Conservation (phyloP, 2,888 invertebrate genomes). For the Clusia tigrina region DNA sequence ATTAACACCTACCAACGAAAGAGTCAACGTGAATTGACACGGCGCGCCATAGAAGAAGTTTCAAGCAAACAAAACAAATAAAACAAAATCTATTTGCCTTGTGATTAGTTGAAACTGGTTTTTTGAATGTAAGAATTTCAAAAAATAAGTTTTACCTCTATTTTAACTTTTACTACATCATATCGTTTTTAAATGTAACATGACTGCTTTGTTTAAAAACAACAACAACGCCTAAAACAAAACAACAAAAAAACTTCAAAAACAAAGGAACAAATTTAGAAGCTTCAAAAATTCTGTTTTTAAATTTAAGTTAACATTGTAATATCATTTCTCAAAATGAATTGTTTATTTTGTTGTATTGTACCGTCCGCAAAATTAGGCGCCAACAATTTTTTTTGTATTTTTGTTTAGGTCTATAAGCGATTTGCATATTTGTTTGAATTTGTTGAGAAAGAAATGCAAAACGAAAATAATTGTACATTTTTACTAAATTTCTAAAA, state of each 20-base stretch:
- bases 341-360: constrained; percentile 12
- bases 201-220: constrained; percentile 35
- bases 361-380: constrained; percentile 21
- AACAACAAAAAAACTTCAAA: constrained; percentile 26
- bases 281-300: neutral
- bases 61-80: constrained; percentile 17
- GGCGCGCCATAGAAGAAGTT: constrained; percentile 30
- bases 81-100: constrained; percentile 55
- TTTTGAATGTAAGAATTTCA: neutral
- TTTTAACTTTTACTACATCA: neutral
- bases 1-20: neutral
- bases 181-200: constrained; percentile 7
- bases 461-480: too few relatives aligned
- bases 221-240: constrained; percentile 7
- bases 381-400: neutral
- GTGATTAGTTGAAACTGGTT: constrained; percentile 49
- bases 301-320: neutral
- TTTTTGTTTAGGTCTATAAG: constrained; percentile 3
- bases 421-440: neutral
- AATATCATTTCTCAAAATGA: neutral
- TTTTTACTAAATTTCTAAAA: constrained; percentile 1
- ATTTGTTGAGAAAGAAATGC: neutral
- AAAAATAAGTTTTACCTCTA: neutral
- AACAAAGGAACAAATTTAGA: neutral
- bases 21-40: constrained; percentile 8